phyloP scores from a whole-genome alignment of 2,113 vertebrate genomes.

The Pygoscelis adeliae region DNA sequence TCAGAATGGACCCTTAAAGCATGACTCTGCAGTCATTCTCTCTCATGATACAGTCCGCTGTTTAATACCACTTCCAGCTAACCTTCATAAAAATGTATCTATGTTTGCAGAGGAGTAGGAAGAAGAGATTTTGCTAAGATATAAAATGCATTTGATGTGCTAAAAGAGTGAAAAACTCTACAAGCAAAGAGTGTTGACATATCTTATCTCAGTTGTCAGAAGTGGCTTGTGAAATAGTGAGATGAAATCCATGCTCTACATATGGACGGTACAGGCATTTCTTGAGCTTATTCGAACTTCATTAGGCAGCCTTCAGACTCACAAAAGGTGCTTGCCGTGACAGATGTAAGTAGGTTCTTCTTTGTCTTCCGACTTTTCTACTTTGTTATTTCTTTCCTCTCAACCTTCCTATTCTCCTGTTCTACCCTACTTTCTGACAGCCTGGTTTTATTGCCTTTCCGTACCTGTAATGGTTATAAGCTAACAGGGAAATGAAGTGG shows the following conservation, averaged over 20 bases:
- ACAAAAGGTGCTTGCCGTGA: background rate
- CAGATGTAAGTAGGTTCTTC: background rate
- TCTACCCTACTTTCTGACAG: background rate
- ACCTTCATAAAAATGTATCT: background rate
- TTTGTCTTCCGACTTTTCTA: background rate
- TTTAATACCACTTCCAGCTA: background rate
- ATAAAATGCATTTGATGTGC: constrained; percentile 8
- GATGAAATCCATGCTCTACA: constrained; percentile 53
- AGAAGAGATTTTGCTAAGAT: background rate
- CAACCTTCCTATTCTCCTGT: background rate
- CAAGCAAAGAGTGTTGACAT: constrained; percentile 39
- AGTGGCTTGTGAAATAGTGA: constrained; percentile 48
- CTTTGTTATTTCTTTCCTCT: background rate
- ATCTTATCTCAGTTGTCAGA: constrained; percentile 66
- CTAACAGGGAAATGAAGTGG: background rate
- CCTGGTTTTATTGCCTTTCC: background rate
- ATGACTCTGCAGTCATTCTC: background rate
- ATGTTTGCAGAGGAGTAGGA: background rate
- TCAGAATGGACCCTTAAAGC: background rate
- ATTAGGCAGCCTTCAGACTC: background rate
- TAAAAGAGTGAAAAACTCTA: constrained; percentile 53
- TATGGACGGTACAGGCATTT: constrained; percentile 3
- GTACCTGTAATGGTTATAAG: background rate
- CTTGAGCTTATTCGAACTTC: background rate
- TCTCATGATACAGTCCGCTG: background rate